Conservation (phyloP, 2,888 invertebrate genomes). For the Mesorhabditis spiculigera region DNA sequence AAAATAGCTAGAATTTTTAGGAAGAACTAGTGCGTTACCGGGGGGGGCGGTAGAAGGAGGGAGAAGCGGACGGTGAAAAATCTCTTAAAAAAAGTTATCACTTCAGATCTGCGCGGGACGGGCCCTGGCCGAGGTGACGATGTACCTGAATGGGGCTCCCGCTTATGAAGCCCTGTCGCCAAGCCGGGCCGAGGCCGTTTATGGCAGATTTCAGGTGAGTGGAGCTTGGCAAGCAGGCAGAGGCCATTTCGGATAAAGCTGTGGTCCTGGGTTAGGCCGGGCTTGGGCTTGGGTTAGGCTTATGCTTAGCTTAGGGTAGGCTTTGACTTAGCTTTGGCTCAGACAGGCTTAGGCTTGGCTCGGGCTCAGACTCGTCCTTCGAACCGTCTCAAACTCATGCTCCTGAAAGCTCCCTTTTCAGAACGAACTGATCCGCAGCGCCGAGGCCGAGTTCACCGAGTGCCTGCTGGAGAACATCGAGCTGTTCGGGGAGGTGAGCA, state of each 20-base stretch:
- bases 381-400: too few species aligned
- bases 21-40: too few species aligned
- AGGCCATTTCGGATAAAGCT: too few species aligned
- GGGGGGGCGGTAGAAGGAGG: too few species aligned
- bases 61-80: background rate
- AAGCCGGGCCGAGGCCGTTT: constrained; percentile 29
- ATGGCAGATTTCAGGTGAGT: constrained; percentile 35
- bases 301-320: too few species aligned
- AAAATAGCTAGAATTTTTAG: background rate
- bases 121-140: background rate
- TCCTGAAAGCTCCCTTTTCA: constrained; percentile 2
- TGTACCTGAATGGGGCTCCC: constrained; percentile 15
- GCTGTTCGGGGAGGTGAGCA: constrained; percentile 28
- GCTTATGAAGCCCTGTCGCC: constrained; percentile 31
- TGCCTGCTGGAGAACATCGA: constrained; percentile 39
- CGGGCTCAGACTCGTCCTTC: too few species aligned
- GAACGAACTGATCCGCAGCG: constrained; percentile 30
- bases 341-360: too few species aligned
- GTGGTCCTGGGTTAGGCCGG: too few species aligned
- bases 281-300: too few species aligned
- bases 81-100: background rate
- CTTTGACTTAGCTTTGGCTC: too few species aligned
- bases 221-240: too few species aligned
- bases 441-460: constrained; percentile 37
- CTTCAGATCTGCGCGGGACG: constrained; percentile 2